Percentiles rank a stretch among this genome's conserved stretches.
Evolutionary conservation across 2,113 vertebrate genomes (phyloP).

Genomic region (Trogon surrucura): DNA sequence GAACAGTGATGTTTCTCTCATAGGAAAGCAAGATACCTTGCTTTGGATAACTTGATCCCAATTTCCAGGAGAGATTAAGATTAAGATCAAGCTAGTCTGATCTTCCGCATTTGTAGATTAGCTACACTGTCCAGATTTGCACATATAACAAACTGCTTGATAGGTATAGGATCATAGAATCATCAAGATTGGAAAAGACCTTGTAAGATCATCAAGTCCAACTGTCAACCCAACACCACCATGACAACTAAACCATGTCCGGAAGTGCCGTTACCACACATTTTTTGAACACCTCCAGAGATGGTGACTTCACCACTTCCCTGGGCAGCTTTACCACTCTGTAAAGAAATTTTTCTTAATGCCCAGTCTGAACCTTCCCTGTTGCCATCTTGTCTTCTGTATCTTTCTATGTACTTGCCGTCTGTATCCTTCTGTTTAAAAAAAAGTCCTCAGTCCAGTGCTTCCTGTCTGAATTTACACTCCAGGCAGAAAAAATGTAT

Average conservation of each 20-base stretch:
- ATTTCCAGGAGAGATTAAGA: background rate
- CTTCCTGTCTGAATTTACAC: background rate
- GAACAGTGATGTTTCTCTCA: background rate
- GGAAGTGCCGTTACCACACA: too few species aligned
- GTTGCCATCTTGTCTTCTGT: too few species aligned
- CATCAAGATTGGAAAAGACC: too few species aligned
- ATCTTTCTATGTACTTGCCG: background rate
- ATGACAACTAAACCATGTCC: too few species aligned
- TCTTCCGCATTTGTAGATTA: background rate
- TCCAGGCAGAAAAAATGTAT: background rate
- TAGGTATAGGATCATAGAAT: background rate
- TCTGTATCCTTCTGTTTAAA: background rate
- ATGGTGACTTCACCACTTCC: too few species aligned
- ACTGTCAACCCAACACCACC: too few species aligned
- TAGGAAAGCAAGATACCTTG: background rate
- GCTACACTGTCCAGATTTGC: background rate
- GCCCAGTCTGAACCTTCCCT: too few species aligned
- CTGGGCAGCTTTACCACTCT: too few species aligned
- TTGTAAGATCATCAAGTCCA: too few species aligned
- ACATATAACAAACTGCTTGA: background rate
- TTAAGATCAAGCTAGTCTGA: background rate
- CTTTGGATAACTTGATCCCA: background rate
- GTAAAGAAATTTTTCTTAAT: too few species aligned
- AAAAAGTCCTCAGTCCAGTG: background rate
- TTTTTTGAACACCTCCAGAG: too few species aligned